These are phyloP conservation scores for Polydrusus tereticollis DNA, from an alignment of 2,888 invertebrate genomes.

Conservation along the genomic window DNA sequence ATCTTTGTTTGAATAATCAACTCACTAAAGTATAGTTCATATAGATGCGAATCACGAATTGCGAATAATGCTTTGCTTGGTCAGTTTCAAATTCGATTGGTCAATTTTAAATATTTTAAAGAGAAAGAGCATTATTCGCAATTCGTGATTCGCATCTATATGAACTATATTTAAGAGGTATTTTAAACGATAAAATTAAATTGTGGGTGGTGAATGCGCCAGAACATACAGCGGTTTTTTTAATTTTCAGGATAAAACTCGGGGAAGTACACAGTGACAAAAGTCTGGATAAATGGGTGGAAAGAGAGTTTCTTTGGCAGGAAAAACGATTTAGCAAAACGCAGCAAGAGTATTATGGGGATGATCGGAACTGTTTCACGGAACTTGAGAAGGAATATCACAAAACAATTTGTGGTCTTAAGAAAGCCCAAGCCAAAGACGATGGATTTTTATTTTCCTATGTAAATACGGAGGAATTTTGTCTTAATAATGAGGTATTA, in stretches of 20 bases:
- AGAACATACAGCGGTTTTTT: slow-evolving; percentile 17
- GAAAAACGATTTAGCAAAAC: slow-evolving; percentile 76
- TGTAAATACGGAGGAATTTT: slow-evolving; percentile 71
- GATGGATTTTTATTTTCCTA: slow-evolving; percentile 70
- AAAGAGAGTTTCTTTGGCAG: slow-evolving; percentile 76
- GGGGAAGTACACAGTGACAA: slow-evolving; percentile 49
- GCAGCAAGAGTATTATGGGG: slow-evolving; percentile 73
- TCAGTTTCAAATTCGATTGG: too few species aligned
- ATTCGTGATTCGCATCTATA: too few species aligned
- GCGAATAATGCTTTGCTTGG: too few species aligned
- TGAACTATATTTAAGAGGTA: too few species aligned
- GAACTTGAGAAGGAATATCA: slow-evolving; percentile 74
- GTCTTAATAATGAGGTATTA: slow-evolving; percentile 48
- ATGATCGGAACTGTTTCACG: slow-evolving; percentile 74
- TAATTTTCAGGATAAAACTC: slow-evolving; percentile 54
- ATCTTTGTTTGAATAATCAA: too few species aligned
- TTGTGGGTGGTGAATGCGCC: slow-evolving; percentile 12
- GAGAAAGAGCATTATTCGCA: too few species aligned
- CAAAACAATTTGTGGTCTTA: slow-evolving; percentile 63
- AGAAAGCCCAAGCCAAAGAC: slow-evolving; percentile 55
- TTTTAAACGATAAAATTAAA: too few species aligned
- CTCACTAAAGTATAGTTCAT: too few species aligned
- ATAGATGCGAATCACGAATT: too few species aligned
- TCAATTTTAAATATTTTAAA: too few species aligned
- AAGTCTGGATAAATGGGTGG: slow-evolving; percentile 53